Percentiles rank a stretch among this genome's conserved stretches.
These are phyloP conservation scores for Peromyscus polionotus DNA, from an alignment of 2,113 vertebrate genomes.

Conservation along the genomic window DNA sequence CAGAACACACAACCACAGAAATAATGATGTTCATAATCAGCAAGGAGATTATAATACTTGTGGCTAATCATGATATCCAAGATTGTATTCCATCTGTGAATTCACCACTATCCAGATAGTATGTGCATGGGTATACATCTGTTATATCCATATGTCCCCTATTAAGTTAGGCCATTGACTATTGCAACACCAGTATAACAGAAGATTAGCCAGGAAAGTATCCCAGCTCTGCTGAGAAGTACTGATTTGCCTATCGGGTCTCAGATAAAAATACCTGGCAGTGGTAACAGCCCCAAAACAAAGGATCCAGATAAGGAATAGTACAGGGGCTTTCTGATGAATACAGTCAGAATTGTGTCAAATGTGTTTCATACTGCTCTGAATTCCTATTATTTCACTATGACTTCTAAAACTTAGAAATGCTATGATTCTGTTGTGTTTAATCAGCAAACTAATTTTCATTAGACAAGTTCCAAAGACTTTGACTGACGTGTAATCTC, in stretches of 20 bases:
- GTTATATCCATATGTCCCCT: not conserved
- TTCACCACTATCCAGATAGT: not conserved
- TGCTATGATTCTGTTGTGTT: not conserved
- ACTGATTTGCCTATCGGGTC: not conserved
- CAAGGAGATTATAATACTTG: not conserved
- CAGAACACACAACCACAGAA: not conserved
- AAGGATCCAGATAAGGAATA: not conserved
- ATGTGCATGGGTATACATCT: not conserved
- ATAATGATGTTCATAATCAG: not conserved
- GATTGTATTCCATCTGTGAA: not conserved
- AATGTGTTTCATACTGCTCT: not conserved
- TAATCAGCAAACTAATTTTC: constrained; percentile 10
- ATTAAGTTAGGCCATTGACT: not conserved
- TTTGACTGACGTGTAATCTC: not conserved
- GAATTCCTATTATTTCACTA: not conserved
- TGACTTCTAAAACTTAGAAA: constrained; percentile 17
- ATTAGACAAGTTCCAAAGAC: not conserved
- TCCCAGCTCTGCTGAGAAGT: not conserved
- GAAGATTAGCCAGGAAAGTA: not conserved
- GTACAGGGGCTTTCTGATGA: not conserved
- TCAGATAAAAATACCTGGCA: not conserved
- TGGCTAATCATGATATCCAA: not conserved
- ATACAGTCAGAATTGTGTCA: not conserved
- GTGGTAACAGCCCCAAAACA: not conserved
- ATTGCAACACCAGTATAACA: fast-evolving